Evolutionary conservation across 2,113 vertebrate genomes (phyloP).

Genomic region (Uria lomvia): DNA sequence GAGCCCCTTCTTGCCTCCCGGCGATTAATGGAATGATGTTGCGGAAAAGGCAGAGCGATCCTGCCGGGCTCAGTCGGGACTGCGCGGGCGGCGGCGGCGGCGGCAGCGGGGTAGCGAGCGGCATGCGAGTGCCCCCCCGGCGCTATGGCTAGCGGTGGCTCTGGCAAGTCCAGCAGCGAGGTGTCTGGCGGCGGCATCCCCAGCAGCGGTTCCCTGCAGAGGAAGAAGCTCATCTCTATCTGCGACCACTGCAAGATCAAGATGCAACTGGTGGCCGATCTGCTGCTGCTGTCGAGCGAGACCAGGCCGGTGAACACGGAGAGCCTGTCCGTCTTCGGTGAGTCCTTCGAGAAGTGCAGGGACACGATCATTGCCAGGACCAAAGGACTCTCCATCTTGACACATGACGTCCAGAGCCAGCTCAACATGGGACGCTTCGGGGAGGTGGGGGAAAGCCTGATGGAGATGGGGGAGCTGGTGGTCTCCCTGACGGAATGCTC

Average conservation of each 20-base stretch:
- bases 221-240: conserved; percentile 87
- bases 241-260: conserved; percentile 94
- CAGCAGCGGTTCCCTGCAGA: conserved; percentile 78
- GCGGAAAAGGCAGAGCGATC: conserved; percentile 76
- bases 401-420: conserved; percentile 97
- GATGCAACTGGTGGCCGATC: conserved; percentile 98
- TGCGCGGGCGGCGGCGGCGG: conserved; percentile 71
- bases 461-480: conserved; percentile 93
- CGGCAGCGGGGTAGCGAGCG: conserved; percentile 73
- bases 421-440: conserved; percentile 96
- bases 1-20: conserved; percentile 61
- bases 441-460: conserved; percentile 90
- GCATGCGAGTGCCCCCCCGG: conserved; percentile 80
- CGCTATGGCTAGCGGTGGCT: conserved; percentile 92
- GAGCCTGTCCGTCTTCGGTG: conserved; percentile 78
- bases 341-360: conserved; percentile 96
- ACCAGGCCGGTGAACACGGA: conserved; percentile 89
- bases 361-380: conserved; percentile 97
- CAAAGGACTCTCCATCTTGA: conserved; percentile 96
- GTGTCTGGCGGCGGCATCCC: conserved; percentile 71
- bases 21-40: conserved; percentile 87
- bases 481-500: conserved; percentile 94
- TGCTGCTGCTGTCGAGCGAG: conserved; percentile 95
- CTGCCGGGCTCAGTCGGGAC: conserved; percentile 79
- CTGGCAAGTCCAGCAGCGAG: conserved; percentile 87